Percentiles rank a stretch among this genome's conserved stretches.
Evolutionary conservation across 2,888 invertebrate species (phyloP).

Genomic region (Lamellibrachia columna): DNA sequence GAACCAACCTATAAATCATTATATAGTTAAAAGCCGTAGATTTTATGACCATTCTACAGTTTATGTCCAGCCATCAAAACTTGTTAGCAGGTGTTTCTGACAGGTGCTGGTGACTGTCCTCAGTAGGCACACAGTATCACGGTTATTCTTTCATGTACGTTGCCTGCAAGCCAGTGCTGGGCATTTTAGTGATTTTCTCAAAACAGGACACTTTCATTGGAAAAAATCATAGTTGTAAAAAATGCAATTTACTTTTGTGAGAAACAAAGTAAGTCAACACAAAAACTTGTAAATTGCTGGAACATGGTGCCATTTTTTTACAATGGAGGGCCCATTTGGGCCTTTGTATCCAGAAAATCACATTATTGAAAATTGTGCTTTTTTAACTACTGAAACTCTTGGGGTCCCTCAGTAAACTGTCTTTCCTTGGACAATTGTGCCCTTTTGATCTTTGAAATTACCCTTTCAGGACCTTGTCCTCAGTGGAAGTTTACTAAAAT

Average conservation of each 20-base stretch:
- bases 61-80: not conserved
- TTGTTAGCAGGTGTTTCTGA: constrained; percentile 16
- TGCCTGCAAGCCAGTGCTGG: not conserved
- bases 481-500: not conserved
- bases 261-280: too few species aligned
- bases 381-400: not conserved
- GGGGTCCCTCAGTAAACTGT: not conserved
- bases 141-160: not conserved
- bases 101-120: not conserved
- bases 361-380: too few species aligned
- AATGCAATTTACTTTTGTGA: too few species aligned
- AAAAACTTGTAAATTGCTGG: too few species aligned
- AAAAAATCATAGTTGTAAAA: too few species aligned
- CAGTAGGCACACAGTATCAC: not conserved
- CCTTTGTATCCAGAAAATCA: not conserved
- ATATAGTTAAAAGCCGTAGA: not conserved
- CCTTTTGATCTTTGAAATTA: not conserved
- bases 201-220: not conserved
- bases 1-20: not conserved
- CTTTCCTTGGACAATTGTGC: not conserved
- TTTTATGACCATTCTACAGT: not conserved
- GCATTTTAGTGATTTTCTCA: not conserved
- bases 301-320: too few species aligned
- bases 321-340: not conserved
- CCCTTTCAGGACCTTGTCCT: not conserved